Conservation (phyloP, 2,113 vertebrate genomes). For the Nesogale talazaci region DNA sequence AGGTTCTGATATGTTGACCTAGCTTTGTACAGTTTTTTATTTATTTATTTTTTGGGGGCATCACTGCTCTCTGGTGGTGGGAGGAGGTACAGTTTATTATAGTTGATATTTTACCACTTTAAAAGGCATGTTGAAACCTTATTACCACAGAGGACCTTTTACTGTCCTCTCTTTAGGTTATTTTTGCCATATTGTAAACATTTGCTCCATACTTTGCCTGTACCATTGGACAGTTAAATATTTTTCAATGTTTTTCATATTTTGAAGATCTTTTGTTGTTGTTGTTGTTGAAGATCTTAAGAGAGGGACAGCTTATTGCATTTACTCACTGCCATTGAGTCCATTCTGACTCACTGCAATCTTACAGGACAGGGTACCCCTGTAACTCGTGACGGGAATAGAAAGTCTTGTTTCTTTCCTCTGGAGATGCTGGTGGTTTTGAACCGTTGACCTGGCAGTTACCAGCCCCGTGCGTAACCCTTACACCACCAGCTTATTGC, state of each 20-base stretch:
- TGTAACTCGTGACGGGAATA: too few relatives aligned
- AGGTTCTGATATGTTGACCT: not conserved
- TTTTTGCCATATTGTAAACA: not conserved
- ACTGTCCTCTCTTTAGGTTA: not conserved
- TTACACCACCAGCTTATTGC: too few relatives aligned
- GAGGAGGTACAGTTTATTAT: not conserved
- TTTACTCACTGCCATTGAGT: too few relatives aligned
- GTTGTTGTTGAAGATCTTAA: slow-evolving; percentile 42
- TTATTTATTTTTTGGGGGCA: too few relatives aligned
- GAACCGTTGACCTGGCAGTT: too few relatives aligned
- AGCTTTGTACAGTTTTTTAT: slow-evolving; percentile 1
- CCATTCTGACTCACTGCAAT: too few relatives aligned
- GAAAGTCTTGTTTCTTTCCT: too few relatives aligned
- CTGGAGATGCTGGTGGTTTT: too few relatives aligned
- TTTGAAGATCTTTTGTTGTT: slow-evolving; percentile 42
- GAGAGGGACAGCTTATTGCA: not conserved
- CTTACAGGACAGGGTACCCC: too few relatives aligned
- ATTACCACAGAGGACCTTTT: not conserved
- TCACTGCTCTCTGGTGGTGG: too few relatives aligned
- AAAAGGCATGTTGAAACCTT: not conserved
- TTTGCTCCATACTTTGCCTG: slow-evolving; percentile 1
- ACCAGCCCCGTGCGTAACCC: too few relatives aligned
- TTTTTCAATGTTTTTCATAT: slow-evolving; percentile 2
- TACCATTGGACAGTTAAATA: not conserved
- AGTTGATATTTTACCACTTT: slow-evolving; percentile 47